Evolutionary conservation across 2,888 invertebrate species (phyloP).

Genomic region (Didymodactylos carnosus): DNA sequence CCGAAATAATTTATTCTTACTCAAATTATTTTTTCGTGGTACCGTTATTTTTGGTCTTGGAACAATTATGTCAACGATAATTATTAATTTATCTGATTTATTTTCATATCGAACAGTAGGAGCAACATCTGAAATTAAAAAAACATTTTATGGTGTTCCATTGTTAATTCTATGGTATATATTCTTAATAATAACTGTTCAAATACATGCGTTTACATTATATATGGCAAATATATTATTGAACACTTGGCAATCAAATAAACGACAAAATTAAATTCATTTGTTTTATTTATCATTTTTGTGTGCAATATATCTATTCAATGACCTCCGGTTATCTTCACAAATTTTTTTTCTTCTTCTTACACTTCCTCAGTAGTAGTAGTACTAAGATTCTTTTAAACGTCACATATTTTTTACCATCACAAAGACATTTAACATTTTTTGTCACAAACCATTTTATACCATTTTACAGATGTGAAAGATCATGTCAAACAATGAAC

Average conservation of each 20-base stretch:
- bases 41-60: slow-evolving; percentile 54
- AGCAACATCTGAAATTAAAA: slow-evolving; percentile 33
- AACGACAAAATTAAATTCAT: too few relatives aligned
- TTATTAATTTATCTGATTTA: slow-evolving; percentile 64
- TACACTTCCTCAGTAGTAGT: too few relatives aligned
- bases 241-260: background rate
- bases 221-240: slow-evolving; percentile 6
- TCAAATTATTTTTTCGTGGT: slow-evolving; percentile 48
- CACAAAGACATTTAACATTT: too few relatives aligned
- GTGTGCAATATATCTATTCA: too few relatives aligned
- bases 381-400: too few relatives aligned
- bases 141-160: slow-evolving; percentile 43
- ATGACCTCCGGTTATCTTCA: too few relatives aligned
- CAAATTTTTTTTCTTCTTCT: too few relatives aligned
- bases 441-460: too few relatives aligned
- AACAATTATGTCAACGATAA: slow-evolving; percentile 57
- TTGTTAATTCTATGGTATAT: slow-evolving; percentile 78
- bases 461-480: too few relatives aligned
- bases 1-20: slow-evolving; percentile 49
- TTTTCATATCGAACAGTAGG: slow-evolving; percentile 51
- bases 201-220: slow-evolving; percentile 41
- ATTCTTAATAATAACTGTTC: slow-evolving; percentile 62
- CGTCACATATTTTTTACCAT: too few relatives aligned
- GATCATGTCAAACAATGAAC: too few relatives aligned
- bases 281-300: too few relatives aligned